Evolutionary conservation across 2,113 vertebrate species (phyloP), one percentile per base, ranked within the genome.

Genomic region (Otus sunia): DNA sequence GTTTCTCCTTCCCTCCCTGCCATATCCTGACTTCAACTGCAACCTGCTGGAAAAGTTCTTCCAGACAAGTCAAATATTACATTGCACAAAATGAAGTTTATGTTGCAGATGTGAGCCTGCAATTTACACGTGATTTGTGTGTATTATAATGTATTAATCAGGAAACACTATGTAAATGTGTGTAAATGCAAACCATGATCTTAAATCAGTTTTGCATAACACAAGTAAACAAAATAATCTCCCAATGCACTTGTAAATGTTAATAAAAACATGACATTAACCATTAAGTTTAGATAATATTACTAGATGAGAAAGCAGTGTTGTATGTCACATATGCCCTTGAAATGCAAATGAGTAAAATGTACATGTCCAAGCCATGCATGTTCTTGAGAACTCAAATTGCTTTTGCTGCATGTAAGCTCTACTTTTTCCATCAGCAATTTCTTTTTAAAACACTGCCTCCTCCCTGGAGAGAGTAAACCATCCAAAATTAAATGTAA

Each of bases 221-320:
- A 39, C 56, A 95, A 94, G 81, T 91, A 96, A 97, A 96, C 94
- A 97, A 94, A 97, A 88, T 96, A 94, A 87, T 96, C 85, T 92
- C 92, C 84, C 91, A 88, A 89, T 76, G 76, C 87, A 81, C 59
- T 92, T 89, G 85, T 77, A 97, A 96, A 96, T 86, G 87, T 90
- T 96, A 86, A 96, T 97, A 96, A 95, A 96, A 97, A 76, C 78
- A 90, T 96, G 89, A 94, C 59, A 88, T 96, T 94, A 97, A 50
- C 62, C 8, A 10, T 86, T 89, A 88, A 80, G 77, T 85, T 88
- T 85, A 90, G 62, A 68, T 91, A 87, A 81, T 92, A 32, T 88
- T 95, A 76, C 58, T 74, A 53, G 71, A 73, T 91, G 53, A 91
- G 37, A 86, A 95, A 85, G 45, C 29, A 41, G 45, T 32, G 18